A percentile compares a stretch with the other conserved stretches of the same genome.
These are phyloP conservation scores for Sebastes kiyomatsui DNA, from an alignment of 2,797 vertebrate genomes.

Conservation along the genomic window DNA sequence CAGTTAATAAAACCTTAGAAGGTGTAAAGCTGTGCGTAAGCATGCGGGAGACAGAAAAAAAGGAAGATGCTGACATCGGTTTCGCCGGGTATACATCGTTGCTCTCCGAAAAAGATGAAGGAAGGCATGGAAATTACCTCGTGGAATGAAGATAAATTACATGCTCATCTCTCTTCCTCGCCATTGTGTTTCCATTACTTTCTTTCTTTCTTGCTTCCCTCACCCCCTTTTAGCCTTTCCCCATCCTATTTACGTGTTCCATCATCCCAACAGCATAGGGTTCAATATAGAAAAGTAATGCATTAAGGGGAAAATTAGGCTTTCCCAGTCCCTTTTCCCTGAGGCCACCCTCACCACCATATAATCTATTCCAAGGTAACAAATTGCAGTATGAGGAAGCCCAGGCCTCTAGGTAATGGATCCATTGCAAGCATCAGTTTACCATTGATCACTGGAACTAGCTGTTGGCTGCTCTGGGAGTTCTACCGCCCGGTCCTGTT, in stretches of 20 bases:
- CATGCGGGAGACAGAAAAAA: background rate
- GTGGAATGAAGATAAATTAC: conserved; percentile 19
- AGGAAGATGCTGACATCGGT: background rate
- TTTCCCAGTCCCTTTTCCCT: conserved; percentile 35
- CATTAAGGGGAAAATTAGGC: conserved; percentile 52
- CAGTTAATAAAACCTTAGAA: background rate
- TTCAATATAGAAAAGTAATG: conserved; percentile 49
- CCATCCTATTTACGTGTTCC: conserved; percentile 23
- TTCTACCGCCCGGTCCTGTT: conserved; percentile 8
- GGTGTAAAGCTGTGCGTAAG: background rate
- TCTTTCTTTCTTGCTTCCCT: background rate
- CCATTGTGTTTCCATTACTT: background rate
- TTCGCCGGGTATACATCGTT: background rate
- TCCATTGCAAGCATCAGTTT: conserved; percentile 53
- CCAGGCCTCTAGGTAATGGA: conserved; percentile 48
- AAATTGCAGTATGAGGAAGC: conserved; percentile 44
- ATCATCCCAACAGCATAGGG: conserved; percentile 11
- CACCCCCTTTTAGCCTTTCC: background rate
- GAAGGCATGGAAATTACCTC: background rate
- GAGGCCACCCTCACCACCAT: conserved; percentile 27
- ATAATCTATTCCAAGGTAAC: conserved; percentile 50
- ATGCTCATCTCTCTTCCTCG: background rate
- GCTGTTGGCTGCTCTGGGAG: conserved; percentile 24
- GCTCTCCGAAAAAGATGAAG: conserved; percentile 8
- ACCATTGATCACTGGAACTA: conserved; percentile 54